Evolutionary conservation across 2,797 vertebrate genomes (phyloP), one percentile per base, ranked within the genome.

Genomic region (Coilia nasus): DNA sequence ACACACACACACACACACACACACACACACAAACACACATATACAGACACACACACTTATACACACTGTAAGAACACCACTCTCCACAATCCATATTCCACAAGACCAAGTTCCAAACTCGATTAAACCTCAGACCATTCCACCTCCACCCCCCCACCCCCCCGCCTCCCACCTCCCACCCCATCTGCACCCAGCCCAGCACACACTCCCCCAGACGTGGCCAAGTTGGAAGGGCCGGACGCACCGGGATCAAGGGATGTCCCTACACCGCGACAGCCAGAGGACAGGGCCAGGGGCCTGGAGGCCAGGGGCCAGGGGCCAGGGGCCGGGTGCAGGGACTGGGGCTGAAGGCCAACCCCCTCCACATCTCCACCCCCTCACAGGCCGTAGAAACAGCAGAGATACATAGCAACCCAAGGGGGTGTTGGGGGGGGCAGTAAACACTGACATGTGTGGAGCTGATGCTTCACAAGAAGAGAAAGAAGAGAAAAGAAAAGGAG

Each of bases 361-460:
- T 41, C 35, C 35, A 41, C 5, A 5, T 41, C 35, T 41, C 35
- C 28, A 10, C 31, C 9, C 57, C n/a, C 59, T 62, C 35, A 46
- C 35, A 6, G 44, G 21, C n/a, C 57, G 15, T 67, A 41, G 56
- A 41, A 41, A 60, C 56, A 47, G 46, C 82, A 44, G 44, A 90
- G 57, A 14, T 87, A 89, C 92, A 90, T 87, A 91, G 93, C 91
- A 91, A 93, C 91, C 87, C 89, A 60, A 88, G 82, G 64, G 64
- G 64, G 25, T 11, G 80, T 10, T 3, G 50, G 82, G 64, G 64
- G 64, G 25, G 64, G 80, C 12, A 0, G 84, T 92, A 91, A 93
- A 92, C 89, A 91, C n/a, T 15, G 88, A 88, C 85, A 87, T 85
- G 90, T 84, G 86, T 86, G 88, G 87, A 85, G 82, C 88, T 44